Evolutionary conservation across 2,797 vertebrate genomes (phyloP).

Genomic region (Limnodromus scolopaceus): DNA sequence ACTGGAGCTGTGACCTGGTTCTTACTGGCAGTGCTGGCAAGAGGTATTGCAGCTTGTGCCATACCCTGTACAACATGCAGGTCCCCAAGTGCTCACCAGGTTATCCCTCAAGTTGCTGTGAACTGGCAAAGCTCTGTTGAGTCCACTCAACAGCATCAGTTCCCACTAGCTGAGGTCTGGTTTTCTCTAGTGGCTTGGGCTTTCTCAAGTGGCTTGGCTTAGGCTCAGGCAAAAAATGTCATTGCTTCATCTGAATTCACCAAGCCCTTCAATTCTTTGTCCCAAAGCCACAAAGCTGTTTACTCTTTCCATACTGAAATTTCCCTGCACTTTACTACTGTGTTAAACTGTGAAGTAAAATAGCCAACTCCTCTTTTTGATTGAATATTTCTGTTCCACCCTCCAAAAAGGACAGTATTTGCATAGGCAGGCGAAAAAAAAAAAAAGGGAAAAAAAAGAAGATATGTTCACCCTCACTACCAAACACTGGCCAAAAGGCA

Average conservation of each 20-base stretch:
- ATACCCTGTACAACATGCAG: background rate
- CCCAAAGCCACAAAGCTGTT: slow-evolving; percentile 20
- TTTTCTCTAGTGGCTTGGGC: background rate
- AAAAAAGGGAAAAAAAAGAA: background rate
- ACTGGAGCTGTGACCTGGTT: background rate
- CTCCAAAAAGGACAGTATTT: background rate
- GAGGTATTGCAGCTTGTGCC: background rate
- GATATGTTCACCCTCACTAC: background rate
- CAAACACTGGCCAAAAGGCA: slow-evolving; percentile 22
- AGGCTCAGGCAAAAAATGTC: background rate
- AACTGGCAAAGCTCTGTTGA: background rate
- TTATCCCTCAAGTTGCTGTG: background rate
- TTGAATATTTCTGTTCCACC: background rate
- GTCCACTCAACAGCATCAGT: background rate
- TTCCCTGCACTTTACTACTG: background rate
- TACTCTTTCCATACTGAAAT: background rate
- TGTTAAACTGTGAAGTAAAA: background rate
- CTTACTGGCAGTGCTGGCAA: background rate
- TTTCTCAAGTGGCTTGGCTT: background rate
- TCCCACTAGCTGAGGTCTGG: background rate
- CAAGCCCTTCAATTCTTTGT: background rate
- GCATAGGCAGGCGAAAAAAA: background rate
- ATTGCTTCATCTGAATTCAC: background rate
- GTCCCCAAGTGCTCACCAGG: background rate
- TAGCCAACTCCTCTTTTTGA: background rate